These are phyloP conservation scores for Tetramorium parvispinum DNA, from an alignment of 1,140 invertebrate genomes.

Conservation along the genomic window DNA sequence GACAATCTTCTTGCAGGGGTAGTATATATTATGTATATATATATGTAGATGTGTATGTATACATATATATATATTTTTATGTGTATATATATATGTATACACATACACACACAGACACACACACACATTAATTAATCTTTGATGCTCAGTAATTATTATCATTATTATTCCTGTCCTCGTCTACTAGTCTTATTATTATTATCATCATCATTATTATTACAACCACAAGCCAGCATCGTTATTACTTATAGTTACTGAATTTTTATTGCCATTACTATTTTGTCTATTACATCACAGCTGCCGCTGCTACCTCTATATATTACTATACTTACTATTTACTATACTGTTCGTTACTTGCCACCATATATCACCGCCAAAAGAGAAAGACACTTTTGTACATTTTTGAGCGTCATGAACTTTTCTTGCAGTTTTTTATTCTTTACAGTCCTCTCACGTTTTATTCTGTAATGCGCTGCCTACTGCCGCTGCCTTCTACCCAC, in stretches of 20 bases:
- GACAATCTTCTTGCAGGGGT: slow-evolving; percentile 38
- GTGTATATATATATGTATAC: slow-evolving; percentile 30
- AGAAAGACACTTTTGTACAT: slow-evolving; percentile 72
- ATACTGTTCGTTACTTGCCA: slow-evolving; percentile 63
- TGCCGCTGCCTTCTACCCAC: slow-evolving; percentile 82
- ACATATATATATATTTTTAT: slow-evolving; percentile 37
- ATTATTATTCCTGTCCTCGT: slow-evolving; percentile 57
- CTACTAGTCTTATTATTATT: slow-evolving; percentile 63
- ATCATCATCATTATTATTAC: slow-evolving; percentile 52
- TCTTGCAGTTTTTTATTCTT: slow-evolving; percentile 81
- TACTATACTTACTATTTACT: slow-evolving; percentile 60
- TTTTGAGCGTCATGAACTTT: slow-evolving; percentile 76
- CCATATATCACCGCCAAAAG: slow-evolving; percentile 64
- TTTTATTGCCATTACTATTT: slow-evolving; percentile 60
- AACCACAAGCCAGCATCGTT: slow-evolving; percentile 59
- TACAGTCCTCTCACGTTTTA: slow-evolving; percentile 81
- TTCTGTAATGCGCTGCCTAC: slow-evolving; percentile 82
- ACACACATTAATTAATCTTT: slow-evolving; percentile 54
- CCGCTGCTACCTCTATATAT: slow-evolving; percentile 70
- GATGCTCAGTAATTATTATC: slow-evolving; percentile 63
- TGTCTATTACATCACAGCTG: slow-evolving; percentile 70
- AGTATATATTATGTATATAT: slow-evolving; percentile 58
- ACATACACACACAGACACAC: slow-evolving; percentile 47
- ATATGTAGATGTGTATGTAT: slow-evolving; percentile 43
- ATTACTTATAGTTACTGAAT: slow-evolving; percentile 44